Conservation (phyloP, 1,140 invertebrate genomes). For the Pseudomyrmex gracilis region DNA sequence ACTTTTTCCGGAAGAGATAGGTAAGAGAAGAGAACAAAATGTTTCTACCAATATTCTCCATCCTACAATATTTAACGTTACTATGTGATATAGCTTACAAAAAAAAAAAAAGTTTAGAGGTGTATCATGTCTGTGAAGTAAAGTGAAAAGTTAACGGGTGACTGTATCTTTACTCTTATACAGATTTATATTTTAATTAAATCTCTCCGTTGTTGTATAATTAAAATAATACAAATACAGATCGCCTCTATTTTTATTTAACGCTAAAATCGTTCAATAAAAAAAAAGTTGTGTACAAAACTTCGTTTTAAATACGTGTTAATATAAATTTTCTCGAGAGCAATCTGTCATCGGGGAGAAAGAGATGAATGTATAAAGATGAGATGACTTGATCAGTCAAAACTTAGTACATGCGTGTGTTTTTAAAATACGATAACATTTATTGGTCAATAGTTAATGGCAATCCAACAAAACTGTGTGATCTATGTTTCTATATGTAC, state of each 20-base stretch:
- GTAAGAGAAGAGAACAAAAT: conserved; percentile 33
- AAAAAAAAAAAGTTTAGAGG: conserved; percentile 52
- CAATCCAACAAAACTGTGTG: too few relatives aligned
- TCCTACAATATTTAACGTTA: conserved; percentile 51
- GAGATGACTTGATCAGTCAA: not conserved
- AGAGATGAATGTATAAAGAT: not conserved
- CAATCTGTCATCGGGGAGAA: too few relatives aligned
- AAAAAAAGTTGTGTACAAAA: conserved; percentile 55
- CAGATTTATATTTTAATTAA: conserved; percentile 73
- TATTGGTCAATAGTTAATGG: too few relatives aligned
- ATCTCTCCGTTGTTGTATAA: conserved; percentile 73
- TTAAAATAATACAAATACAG: conserved; percentile 75
- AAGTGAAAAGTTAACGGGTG: conserved; percentile 47
- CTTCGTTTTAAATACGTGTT: conserved; percentile 9
- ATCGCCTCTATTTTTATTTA: conserved; percentile 79
- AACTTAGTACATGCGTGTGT: too few relatives aligned
- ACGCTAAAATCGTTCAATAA: conserved; percentile 70
- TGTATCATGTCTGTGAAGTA: conserved; percentile 34
- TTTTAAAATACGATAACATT: too few relatives aligned
- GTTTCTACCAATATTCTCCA: conserved; percentile 48
- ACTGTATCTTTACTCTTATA: conserved; percentile 66
- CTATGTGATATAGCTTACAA: conserved; percentile 50
- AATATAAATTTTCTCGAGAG: conserved; percentile 3
- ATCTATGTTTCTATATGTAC: too few relatives aligned
- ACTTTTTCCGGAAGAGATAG: conserved; percentile 48